Evolutionary conservation across 2,888 invertebrate genomes (phyloP).

Genomic region (Drepana falcataria): DNA sequence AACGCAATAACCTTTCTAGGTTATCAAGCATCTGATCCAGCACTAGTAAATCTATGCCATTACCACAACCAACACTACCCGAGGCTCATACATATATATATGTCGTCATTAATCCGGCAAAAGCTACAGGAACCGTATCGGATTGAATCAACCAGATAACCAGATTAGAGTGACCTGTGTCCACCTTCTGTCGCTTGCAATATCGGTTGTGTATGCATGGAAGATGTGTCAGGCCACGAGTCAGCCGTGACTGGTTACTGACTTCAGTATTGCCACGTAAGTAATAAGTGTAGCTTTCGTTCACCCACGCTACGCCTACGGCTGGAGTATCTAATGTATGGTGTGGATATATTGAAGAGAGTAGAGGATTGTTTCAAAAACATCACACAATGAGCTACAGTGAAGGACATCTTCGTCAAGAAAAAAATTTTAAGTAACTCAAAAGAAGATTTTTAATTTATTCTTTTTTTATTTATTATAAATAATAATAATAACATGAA

Average conservation of each 20-base stretch:
- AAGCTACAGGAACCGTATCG: slow-evolving; percentile 54
- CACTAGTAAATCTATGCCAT: slow-evolving; percentile 23
- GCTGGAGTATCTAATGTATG: slow-evolving; percentile 42
- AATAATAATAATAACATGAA: too few species aligned
- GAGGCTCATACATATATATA: slow-evolving; percentile 32
- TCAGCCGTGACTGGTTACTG: slow-evolving; percentile 37
- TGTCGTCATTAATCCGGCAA: slow-evolving; percentile 61
- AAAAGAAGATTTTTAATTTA: too few species aligned
- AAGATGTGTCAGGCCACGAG: slow-evolving; percentile 16
- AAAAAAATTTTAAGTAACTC: too few species aligned
- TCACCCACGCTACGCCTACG: slow-evolving; percentile 71
- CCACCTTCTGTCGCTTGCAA: neutral
- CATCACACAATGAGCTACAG: neutral
- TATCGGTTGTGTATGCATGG: slow-evolving; percentile 7
- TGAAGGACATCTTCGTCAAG: too few species aligned
- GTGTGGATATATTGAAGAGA: slow-evolving; percentile 31
- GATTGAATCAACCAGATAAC: slow-evolving; percentile 49
- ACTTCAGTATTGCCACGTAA: slow-evolving; percentile 48
- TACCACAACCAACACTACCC: slow-evolving; percentile 22
- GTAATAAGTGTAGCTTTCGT: slow-evolving; percentile 66
- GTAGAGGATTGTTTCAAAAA: neutral
- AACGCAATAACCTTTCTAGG: too few species aligned
- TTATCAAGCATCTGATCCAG: slow-evolving; percentile 6
- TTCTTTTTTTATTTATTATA: too few species aligned
- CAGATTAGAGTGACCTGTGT: slow-evolving; percentile 33